phyloP scores from a whole-genome alignment of 1,140 invertebrate genomes.

The Temnothorax longispinosus region DNA sequence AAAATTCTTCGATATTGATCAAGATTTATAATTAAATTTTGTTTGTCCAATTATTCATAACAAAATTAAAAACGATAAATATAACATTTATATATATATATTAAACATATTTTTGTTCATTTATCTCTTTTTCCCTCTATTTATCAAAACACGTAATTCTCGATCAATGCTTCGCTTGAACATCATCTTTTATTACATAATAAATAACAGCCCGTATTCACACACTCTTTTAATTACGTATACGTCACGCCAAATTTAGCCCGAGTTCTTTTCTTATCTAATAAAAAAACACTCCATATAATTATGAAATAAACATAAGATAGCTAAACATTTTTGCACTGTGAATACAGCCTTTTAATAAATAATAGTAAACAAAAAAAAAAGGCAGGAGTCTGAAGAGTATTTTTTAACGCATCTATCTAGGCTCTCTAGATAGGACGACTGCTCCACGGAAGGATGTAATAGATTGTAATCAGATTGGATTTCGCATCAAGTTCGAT shows the following conservation, averaged over 20 bases:
- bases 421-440: neutral
- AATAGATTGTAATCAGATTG: neutral
- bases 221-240: neutral
- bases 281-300: neutral
- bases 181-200: slow-evolving; percentile 10
- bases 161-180: slow-evolving; percentile 38
- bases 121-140: neutral
- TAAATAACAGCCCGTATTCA: neutral
- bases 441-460: slow-evolving; percentile 1
- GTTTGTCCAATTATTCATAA: neutral
- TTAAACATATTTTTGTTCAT: neutral
- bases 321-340: neutral
- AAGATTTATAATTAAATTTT: slow-evolving; percentile 21
- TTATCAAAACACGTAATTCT: neutral
- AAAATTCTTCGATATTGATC: neutral
- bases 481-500: neutral
- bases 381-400: slow-evolving; percentile 39
- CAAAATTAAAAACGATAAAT: neutral
- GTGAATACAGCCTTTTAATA: slow-evolving; percentile 14
- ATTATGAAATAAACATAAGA: neutral
- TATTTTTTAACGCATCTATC: neutral
- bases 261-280: neutral
- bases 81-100: neutral
- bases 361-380: slow-evolving; percentile 7
- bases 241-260: neutral